A percentile compares a stretch with the other conserved stretches of the same genome.
Conservation (phyloP, 2,888 invertebrate genomes). For the Atherix ibis region DNA sequence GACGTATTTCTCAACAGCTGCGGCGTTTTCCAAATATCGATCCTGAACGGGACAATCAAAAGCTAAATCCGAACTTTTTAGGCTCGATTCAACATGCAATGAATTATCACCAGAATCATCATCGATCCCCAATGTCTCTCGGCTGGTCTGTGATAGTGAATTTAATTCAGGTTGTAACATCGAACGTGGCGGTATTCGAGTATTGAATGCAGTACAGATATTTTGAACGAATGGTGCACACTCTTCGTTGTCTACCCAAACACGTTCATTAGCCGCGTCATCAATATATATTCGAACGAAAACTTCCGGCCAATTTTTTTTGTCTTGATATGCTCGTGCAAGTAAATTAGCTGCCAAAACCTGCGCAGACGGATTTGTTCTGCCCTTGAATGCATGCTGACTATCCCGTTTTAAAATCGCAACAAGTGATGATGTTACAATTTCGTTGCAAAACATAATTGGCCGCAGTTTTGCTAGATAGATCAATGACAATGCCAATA, state of each 20-base stretch:
- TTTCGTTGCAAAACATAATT: conserved; percentile 57
- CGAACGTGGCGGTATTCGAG: conserved; percentile 22
- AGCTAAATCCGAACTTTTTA: conserved; percentile 29
- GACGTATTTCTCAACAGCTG: conserved; percentile 51
- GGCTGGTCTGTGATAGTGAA: conserved; percentile 15
- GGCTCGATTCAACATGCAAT: conserved; percentile 28
- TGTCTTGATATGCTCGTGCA: conserved; percentile 64
- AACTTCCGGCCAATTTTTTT: conserved; percentile 77
- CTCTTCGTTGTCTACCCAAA: conserved; percentile 87
- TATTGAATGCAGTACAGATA: conserved; percentile 43
- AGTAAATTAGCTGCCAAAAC: conserved; percentile 73
- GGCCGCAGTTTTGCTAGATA: conserved; percentile 69
- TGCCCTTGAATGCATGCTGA: conserved; percentile 54
- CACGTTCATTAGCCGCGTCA: conserved; percentile 81
- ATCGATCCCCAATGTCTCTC: conserved; percentile 19
- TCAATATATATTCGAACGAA: conserved; percentile 90
- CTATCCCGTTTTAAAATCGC: conserved; percentile 64
- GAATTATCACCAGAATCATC: conserved; percentile 38
- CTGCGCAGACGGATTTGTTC: conserved; percentile 64
- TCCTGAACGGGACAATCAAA: conserved; percentile 36
- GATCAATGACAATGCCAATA: conserved; percentile 60
- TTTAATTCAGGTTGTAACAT: conserved; percentile 16
- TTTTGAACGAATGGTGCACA: conserved; percentile 86
- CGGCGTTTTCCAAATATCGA: conserved; percentile 37
- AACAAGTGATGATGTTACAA: conserved; percentile 61